These are phyloP conservation scores for Limnephilus lunatus DNA, from an alignment of 2,888 invertebrate species.

Conservation along the genomic window DNA sequence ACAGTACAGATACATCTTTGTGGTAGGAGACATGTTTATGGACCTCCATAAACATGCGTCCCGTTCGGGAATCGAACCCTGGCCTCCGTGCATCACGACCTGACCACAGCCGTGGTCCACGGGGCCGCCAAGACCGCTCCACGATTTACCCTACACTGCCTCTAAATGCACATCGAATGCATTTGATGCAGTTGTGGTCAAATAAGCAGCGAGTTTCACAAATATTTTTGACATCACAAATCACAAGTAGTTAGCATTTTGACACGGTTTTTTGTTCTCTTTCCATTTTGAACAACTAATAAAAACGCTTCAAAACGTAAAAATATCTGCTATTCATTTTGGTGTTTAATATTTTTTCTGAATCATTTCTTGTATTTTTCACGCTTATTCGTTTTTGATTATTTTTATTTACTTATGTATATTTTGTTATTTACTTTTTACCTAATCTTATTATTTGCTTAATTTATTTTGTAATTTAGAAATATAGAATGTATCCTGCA, in stretches of 20 bases:
- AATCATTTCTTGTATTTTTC: too few relatives aligned
- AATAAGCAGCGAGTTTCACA: background rate
- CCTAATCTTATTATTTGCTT: too few relatives aligned
- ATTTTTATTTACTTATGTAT: too few relatives aligned
- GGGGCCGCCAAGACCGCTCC: background rate
- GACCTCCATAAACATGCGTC: background rate
- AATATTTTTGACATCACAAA: background rate
- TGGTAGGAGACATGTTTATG: background rate
- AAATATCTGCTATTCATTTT: too few relatives aligned
- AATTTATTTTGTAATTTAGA: too few relatives aligned
- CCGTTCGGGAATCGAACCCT: constrained; percentile 2
- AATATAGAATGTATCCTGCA: too few relatives aligned
- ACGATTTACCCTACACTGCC: background rate
- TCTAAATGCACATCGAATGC: background rate
- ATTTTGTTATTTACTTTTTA: too few relatives aligned
- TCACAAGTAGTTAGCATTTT: background rate
- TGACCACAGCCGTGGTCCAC: background rate
- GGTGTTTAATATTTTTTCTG: too few relatives aligned
- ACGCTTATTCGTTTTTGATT: too few relatives aligned
- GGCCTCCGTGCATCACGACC: constrained; percentile 18
- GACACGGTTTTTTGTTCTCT: background rate
- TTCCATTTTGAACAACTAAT: background rate
- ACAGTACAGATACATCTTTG: background rate
- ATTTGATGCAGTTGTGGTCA: background rate
- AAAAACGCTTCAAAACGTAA: background rate